phyloP scores from a whole-genome alignment of 2,888 invertebrate genomes.

The Nemurella pictetii region DNA sequence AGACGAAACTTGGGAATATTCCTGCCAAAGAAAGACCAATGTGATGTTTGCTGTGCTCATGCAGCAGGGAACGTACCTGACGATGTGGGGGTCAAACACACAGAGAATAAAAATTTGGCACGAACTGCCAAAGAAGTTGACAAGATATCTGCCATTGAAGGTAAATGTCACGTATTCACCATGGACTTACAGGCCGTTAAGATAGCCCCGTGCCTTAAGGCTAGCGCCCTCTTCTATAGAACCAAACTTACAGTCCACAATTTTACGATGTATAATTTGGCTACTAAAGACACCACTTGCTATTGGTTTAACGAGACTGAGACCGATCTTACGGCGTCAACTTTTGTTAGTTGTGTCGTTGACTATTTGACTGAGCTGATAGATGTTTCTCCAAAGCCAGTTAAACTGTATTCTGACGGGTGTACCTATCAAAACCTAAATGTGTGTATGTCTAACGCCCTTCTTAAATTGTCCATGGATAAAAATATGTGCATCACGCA shows the following conservation, averaged over 20 bases:
- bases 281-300: slow-evolving; percentile 42
- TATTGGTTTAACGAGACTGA: slow-evolving; percentile 45
- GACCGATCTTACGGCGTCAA: slow-evolving; percentile 42
- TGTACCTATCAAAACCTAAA: slow-evolving; percentile 46
- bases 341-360: slow-evolving; percentile 43
- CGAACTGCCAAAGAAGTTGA: slow-evolving; percentile 44
- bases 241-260: slow-evolving; percentile 46
- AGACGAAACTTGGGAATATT: slow-evolving; percentile 43
- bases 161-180: slow-evolving; percentile 42
- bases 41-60: slow-evolving; percentile 43
- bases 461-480: slow-evolving; percentile 44
- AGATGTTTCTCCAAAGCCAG: slow-evolving; percentile 33
- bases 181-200: slow-evolving; percentile 45
- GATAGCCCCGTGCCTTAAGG: slow-evolving; percentile 42
- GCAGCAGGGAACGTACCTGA: slow-evolving; percentile 43
- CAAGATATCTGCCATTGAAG: slow-evolving; percentile 2
- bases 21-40: slow-evolving; percentile 44
- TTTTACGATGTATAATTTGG: slow-evolving; percentile 45
- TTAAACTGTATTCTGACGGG: slow-evolving; percentile 46
- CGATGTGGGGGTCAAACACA: slow-evolving; percentile 42
- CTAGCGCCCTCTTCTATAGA: slow-evolving; percentile 45
- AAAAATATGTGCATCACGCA: slow-evolving; percentile 36
- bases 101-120: slow-evolving; percentile 42
- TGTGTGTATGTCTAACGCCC: slow-evolving; percentile 45
- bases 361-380: slow-evolving; percentile 36